Evolutionary conservation across 2,888 invertebrate species (phyloP), one percentile per base, ranked within the genome.

Genomic region (Caenorhabditis sp.): DNA sequence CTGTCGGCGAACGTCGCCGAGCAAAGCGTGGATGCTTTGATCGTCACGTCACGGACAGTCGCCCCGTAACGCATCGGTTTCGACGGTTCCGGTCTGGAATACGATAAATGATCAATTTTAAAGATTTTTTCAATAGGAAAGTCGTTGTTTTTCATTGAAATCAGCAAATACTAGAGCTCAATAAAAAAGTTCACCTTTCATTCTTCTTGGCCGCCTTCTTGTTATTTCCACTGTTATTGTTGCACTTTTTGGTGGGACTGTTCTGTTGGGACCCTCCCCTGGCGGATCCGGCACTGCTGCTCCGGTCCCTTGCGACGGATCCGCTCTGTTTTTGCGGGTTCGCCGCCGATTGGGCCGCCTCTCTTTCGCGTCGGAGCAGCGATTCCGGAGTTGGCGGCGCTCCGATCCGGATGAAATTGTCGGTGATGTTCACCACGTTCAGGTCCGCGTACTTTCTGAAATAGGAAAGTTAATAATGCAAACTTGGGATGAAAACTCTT

Each of bases 1-100:
- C 74, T 46, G 45, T 87, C 86, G 30, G 85, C 79, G 81, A 82
- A 87, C 2, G 89, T 87, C 27, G 87, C 79, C 11, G 87, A 85
- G 6, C 86, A 87, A 9, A 88, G 78, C 3, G 86, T 85, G 24
- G 86, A 86, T 15, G 89, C 86, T 20, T 87, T 78, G 6, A 90
- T 79, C 2, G 84, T 66, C 15, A 86, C 43, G 22, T 82, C 81
- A 22, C 62, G 59, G 46, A 86, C 22, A 13, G 66, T 68, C 7
- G 79, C 80, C 1, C 76, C 72, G 61, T 27, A 80, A 2, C 76
- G 46, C 9, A 26, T 8, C 8, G 58, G 30, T 30, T 55, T 63
- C 46, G 50, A 20, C 32, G n/a, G n/a, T n/a, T 65, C 62, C 15
- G 63, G 20, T 48, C 61, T 63, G 52, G n/a, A 62, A 53, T n/a